Base-by-base conservation (phyloP, 2,797 vertebrate species). In the Knipowitschia caucasica region DNA sequence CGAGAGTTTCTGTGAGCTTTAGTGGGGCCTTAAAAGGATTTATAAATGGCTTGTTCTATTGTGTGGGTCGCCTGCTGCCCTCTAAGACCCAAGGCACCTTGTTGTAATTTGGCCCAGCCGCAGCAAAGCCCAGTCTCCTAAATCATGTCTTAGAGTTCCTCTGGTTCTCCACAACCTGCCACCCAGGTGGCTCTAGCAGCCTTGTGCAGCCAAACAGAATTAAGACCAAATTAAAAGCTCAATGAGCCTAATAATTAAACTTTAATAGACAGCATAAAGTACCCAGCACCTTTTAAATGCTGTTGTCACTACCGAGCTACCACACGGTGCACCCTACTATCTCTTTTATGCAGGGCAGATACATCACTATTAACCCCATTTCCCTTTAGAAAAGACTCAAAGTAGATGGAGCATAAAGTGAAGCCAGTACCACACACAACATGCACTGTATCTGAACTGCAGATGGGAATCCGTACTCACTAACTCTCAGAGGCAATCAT, bases 171-270 rank as follows among this genome's bases (percentile, higher is more conserved):
- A 45, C 39, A 56, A 42, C 36, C 65, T 58, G 30, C 57, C 55
- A 53, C 59, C 44, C 65, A 64, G 71, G 75, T 81, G 75, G 82
- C 78, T 68, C 54, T 75, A 73, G 66, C 59, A 73, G 64, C 81
- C 53, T 68, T 60, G 55, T 67, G 60, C 70, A 67, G 73, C 69
- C 62, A 83, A 85, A 77, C 70, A 82, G 70, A 88, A 83, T 86
- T 79, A 84, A 81, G 61, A 51, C 73, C 68, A 63, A 82, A 83
- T 85, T 84, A 82, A 83, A 83, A 86, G 80, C 74, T 69, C 78
- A 88, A 85, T 85, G 84, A 84, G 69, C 69, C 86, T 55, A 67
- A 80, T 87, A 88, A 89, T 87, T 84, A 84, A 85, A 89, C 77
- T 85, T 78, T 87, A 86, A 88, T 77, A 59, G 67, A 55, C 53